These are phyloP conservation scores for Cavia aperea DNA, from an alignment of 2,113 vertebrate genomes.

Conservation along the genomic window DNA sequence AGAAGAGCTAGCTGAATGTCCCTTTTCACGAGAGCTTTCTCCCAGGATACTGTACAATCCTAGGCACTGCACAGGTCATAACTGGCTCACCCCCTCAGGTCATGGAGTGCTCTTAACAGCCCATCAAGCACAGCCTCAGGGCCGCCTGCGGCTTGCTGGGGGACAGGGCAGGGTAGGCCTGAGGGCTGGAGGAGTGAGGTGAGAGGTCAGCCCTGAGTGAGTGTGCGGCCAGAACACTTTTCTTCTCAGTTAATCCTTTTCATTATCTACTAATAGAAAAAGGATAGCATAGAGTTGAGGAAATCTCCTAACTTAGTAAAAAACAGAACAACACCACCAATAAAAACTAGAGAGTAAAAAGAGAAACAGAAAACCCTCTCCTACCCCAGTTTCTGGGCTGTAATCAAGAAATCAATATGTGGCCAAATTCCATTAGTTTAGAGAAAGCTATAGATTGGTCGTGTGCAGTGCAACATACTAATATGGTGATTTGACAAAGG, in stretches of 20 bases:
- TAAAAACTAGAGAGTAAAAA: neutral
- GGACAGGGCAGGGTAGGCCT: neutral
- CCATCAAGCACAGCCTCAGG: no score
- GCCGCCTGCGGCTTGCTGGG: no score
- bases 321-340: neutral
- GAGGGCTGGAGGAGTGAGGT: neutral
- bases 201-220: neutral
- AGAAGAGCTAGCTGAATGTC: conserved; percentile 95
- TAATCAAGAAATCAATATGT: conserved; percentile 15
- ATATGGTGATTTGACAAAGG: conserved; percentile 9
- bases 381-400: neutral
- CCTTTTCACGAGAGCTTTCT: conserved; percentile 90
- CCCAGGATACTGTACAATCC: conserved; percentile 84
- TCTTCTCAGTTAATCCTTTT: conserved; percentile 28
- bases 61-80: conserved; percentile 81
- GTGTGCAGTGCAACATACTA: neutral
- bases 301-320: conserved; percentile 7
- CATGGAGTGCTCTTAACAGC: no score
- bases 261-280: conserved; percentile 20
- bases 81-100: no score
- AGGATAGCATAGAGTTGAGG: neutral
- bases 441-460: neutral
- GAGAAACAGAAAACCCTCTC: neutral
- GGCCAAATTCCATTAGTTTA: neutral
- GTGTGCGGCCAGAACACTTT: neutral